Evolutionary conservation across 2,888 invertebrate genomes (phyloP), one percentile per base, ranked within the genome.

Genomic region (Lasioglossum calceatum): DNA sequence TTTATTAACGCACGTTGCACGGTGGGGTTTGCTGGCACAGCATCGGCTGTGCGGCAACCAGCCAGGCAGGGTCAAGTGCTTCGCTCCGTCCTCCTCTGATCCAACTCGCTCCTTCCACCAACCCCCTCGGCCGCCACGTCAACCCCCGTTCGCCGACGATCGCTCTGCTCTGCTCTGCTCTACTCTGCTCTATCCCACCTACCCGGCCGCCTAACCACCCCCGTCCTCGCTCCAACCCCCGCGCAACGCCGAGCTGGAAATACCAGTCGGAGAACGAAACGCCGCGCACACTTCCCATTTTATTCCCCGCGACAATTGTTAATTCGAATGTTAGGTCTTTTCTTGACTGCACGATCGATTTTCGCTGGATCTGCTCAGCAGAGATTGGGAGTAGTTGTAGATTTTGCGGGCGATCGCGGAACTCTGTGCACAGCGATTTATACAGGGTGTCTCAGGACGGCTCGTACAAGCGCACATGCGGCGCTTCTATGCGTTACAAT

Each of bases 1-100:
- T 94, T 94, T 94, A 93, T 93, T 94, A 94, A 94, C 92, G 93
- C 92, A 92, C 88, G 90, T 88, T 92, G 87, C 89, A 88, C 92
- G 89, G 90, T 85, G 83, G 91, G 91, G 93, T 92, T 92, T 92
- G 93, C 93, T 92, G 93, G 92, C 91, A 91, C 94, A 92, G 94
- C 93, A 92, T 91, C 92, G 91, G 92, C 90, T 90, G 89, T 89
- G 91, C 90, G 91, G 86, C 90, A 88, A 87, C 89, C 89, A 89
- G 88, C 88, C 91, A 92, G 92, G 93, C 93, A 93, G 93, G 93
- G 94, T 94, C 94, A 94, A 94, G 94, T 93, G 91, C 83, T 81
- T 89, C 90, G 79, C 87, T 85, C 86, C 79, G 73, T 88, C 88
- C 88, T 88, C 77, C 74, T 78, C 79, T 82, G 61, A 76, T 78